Conservation (phyloP, 2,113 vertebrate species). For the Pomatostomus ruficeps region DNA sequence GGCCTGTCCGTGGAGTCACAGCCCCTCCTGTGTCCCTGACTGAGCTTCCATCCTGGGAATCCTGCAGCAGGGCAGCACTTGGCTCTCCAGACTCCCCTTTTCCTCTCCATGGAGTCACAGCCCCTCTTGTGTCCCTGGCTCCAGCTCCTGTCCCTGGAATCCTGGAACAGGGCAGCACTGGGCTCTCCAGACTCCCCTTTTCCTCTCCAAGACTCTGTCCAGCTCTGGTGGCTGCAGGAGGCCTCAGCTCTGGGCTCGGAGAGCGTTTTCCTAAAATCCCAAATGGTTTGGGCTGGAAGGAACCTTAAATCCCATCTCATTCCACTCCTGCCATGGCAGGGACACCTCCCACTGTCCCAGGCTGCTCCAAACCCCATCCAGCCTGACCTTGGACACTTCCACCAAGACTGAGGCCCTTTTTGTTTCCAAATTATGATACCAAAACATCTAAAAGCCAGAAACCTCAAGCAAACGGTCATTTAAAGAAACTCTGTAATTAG, state of each 20-base stretch:
- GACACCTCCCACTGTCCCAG: accelerated
- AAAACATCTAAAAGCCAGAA: neutral
- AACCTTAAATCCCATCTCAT: neutral
- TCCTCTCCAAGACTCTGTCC: neutral
- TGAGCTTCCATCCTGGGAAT: neutral
- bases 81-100: neutral
- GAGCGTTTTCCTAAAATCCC: neutral
- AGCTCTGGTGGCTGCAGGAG: neutral
- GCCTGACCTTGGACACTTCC: neutral
- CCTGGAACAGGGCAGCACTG: neutral
- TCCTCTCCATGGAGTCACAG: accelerated
- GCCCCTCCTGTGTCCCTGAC: neutral
- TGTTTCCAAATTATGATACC: neutral
- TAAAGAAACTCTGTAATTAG: neutral
- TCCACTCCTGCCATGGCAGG: neutral
- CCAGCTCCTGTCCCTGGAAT: neutral
- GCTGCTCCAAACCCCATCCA: neutral
- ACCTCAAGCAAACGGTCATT: neutral
- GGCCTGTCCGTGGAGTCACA: neutral
- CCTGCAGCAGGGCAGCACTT: neutral
- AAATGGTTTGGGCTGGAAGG: neutral
- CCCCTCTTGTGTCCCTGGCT: neutral
- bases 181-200: neutral
- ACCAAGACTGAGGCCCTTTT: neutral
- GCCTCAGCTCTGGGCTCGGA: neutral